phyloP scores from a whole-genome alignment of 1,140 invertebrate genomes.

The Ridgeia piscesae region DNA sequence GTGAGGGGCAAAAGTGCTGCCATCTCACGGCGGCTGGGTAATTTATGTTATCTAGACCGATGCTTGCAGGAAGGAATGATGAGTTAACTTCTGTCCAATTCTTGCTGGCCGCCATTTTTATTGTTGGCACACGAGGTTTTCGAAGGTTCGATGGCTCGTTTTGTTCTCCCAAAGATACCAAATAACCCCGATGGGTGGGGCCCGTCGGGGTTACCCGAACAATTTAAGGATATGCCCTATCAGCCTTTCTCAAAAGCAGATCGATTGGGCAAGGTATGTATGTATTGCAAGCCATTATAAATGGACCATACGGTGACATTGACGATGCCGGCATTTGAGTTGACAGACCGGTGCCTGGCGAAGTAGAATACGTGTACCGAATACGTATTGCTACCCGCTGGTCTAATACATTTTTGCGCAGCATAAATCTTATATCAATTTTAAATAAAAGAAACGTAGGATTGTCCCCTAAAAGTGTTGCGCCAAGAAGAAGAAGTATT shows the following conservation, averaged over 20 bases:
- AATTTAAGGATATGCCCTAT: conserved; percentile 97
- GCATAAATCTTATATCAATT: too few relatives aligned
- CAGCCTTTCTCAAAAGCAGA: conserved; percentile 98
- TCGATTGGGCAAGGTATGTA: conserved; percentile 83
- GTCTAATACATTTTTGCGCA: too few relatives aligned
- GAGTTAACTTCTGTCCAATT: background rate
- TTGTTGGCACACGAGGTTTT: conserved; percentile 4
- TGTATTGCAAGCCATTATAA: background rate
- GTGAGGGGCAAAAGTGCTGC: too few relatives aligned
- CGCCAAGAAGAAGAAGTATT: too few relatives aligned
- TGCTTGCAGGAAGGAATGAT: background rate
- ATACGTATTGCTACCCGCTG: background rate
- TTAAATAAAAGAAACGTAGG: too few relatives aligned
- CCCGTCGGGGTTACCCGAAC: conserved; percentile 88
- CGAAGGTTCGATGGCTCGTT: conserved; percentile 43
- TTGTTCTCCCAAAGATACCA: conserved; percentile 65
- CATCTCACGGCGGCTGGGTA: too few relatives aligned
- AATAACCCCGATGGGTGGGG: conserved; percentile 94
- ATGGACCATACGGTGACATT: conserved; percentile 13
- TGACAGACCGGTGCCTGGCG: background rate
- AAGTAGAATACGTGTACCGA: background rate
- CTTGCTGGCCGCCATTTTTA: background rate
- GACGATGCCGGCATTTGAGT: conserved; percentile 27
- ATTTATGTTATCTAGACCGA: background rate
- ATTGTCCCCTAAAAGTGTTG: too few relatives aligned